Evolutionary conservation across 2,888 invertebrate genomes (phyloP), one percentile per base, ranked within the genome.

Genomic region (Ophion slaviceki): DNA sequence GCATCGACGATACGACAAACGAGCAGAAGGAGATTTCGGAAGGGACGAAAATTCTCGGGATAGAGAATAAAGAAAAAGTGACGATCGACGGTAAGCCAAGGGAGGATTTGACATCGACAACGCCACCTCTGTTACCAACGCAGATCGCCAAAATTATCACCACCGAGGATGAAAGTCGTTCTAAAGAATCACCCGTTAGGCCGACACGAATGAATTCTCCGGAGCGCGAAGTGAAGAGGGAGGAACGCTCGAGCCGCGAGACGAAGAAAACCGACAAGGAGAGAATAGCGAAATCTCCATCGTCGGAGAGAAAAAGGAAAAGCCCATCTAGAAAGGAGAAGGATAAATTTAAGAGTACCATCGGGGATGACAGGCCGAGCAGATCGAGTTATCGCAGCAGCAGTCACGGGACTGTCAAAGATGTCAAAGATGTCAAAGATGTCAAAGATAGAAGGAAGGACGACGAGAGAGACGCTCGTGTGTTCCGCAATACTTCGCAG

Each of bases 271-370:
- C 71, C n/a, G 89, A 89, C 8, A 84, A 53, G 3, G 88, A 89
- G 8, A 40, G 68, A 76, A 77, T 40, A 71, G 86, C 77, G 77
- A 89, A 86, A 82, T 92, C 92, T 4, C 89, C 91, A 0, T 71
- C 78, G 5, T 84, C 87, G 17, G 93, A 92, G 5, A 87, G 85
- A 7, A 89, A 88, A 11, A 89, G 84, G 32, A 91, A 82, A 70
- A 92, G 91, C 86, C 92, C 92, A 1, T 67, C 64, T 20, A 89
- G 88, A 28, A 90, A 88, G 32, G 90, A 92, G 28, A 88, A 87
- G 10, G 90, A 91, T 1, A 90, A 88, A 81, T 87, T 88, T 24
- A 87, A 78, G 47, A 17, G 68, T 36, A 36, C 59, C 10, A 79
- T 83, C n/a, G 79, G 80, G 6, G 89, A 90, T 11, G 91, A 91